A percentile compares a stretch with the other conserved stretches of the same genome.
Evolutionary conservation across 1,140 invertebrate genomes (phyloP).

Genomic region (Brachionus manjavacas): DNA sequence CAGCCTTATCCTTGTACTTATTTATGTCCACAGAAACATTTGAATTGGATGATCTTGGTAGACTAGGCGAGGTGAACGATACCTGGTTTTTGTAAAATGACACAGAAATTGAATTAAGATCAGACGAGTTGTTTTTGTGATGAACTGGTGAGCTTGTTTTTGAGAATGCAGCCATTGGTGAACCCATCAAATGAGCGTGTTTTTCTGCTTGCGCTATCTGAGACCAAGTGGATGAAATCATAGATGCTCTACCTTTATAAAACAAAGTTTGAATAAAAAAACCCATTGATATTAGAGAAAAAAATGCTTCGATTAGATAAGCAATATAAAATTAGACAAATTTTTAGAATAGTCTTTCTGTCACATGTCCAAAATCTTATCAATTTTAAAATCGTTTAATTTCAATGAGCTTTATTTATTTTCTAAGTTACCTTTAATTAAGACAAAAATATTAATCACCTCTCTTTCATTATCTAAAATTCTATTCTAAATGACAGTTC

Average conservation of each 20-base stretch:
- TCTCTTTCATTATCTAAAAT: too few relatives aligned
- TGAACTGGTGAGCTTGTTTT: constrained; percentile 13
- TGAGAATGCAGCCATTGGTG: constrained; percentile 9
- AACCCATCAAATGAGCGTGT: background rate
- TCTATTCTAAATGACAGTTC: too few relatives aligned
- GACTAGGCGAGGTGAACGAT: background rate
- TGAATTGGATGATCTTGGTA: background rate
- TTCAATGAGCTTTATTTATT: too few relatives aligned
- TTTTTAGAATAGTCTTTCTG: background rate
- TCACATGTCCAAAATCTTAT: too few relatives aligned
- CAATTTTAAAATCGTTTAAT: too few relatives aligned
- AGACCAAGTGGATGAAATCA: constrained; percentile 36
- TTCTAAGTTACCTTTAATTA: too few relatives aligned
- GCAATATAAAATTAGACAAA: background rate
- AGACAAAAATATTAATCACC: too few relatives aligned
- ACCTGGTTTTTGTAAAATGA: constrained; percentile 19
- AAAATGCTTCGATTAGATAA: too few relatives aligned
- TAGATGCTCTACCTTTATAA: constrained; percentile 19
- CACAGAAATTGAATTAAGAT: background rate
- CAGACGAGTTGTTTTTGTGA: background rate
- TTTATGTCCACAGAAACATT: background rate
- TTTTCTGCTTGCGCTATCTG: constrained; percentile 33
- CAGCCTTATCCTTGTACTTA: background rate
- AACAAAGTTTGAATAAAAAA: background rate
- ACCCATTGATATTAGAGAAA: too few relatives aligned